Conservation (phyloP, 2,113 vertebrate genomes). For the Prolemur simus region DNA sequence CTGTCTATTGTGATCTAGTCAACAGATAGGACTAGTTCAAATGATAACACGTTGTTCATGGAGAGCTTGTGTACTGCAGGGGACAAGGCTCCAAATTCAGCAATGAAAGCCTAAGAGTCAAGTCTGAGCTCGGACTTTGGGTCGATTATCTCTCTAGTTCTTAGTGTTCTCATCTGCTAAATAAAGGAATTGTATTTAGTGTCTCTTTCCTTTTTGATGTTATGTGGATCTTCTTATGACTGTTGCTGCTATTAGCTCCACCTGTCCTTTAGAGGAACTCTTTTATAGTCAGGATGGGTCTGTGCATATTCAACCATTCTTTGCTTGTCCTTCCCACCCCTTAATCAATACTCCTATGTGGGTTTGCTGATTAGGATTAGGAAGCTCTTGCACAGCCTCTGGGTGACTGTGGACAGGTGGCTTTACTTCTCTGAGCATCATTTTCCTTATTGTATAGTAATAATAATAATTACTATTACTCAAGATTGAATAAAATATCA, state of each 20-base stretch:
- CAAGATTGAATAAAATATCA: conserved; percentile 5
- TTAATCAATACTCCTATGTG: neutral
- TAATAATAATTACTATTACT: neutral
- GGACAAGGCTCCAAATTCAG: neutral
- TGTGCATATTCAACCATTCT: neutral
- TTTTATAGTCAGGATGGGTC: neutral
- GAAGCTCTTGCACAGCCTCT: neutral
- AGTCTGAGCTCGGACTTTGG: neutral
- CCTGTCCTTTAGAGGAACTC: neutral
- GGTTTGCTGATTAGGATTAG: neutral
- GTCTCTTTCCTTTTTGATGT: neutral
- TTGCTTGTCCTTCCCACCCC: neutral
- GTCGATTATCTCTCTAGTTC: neutral
- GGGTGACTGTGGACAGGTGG: neutral
- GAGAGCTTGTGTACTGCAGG: neutral
- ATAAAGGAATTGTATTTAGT: neutral
- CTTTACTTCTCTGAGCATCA: neutral
- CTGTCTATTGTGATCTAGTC: neutral
- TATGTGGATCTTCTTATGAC: neutral
- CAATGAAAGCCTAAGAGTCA: neutral
- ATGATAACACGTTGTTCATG: neutral
- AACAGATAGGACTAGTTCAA: neutral
- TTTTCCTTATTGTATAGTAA: neutral
- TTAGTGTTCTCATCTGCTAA: neutral
- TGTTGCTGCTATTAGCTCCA: neutral